Conservation (phyloP, 2,888 invertebrate species). For the Dryadula phaetusa region DNA sequence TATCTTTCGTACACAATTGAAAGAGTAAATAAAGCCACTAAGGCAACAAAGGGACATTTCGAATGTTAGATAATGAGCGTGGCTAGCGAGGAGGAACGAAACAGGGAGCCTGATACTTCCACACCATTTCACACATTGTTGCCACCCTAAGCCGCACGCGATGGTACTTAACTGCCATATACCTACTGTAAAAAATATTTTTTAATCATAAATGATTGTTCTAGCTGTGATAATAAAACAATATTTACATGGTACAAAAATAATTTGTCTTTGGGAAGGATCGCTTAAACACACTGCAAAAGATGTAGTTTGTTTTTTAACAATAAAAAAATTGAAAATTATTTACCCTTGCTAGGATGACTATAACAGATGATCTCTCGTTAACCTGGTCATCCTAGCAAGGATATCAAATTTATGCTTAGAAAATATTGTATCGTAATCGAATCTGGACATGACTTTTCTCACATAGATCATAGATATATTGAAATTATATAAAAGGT, state of each 20-base stretch:
- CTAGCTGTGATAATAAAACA: neutral
- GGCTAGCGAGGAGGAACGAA: slow-evolving; percentile 77
- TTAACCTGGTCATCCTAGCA: too few species aligned
- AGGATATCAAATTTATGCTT: too few species aligned
- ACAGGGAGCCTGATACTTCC: slow-evolving; percentile 80
- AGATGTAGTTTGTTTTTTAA: too few species aligned
- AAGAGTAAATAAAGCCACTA: slow-evolving; percentile 79
- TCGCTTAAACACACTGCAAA: too few species aligned
- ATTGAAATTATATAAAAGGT: too few species aligned
- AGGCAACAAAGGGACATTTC: slow-evolving; percentile 72
- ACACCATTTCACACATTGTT: slow-evolving; percentile 79
- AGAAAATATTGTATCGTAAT: too few species aligned
- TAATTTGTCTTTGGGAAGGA: neutral
- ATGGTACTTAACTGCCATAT: slow-evolving; percentile 44
- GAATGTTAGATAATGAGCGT: slow-evolving; percentile 79
- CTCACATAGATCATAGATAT: too few species aligned
- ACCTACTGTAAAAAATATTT: slow-evolving; percentile 36
- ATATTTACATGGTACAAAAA: neutral
- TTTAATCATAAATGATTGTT: neutral
- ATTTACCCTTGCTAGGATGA: too few species aligned
- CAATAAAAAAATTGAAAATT: too few species aligned
- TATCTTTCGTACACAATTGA: slow-evolving; percentile 42
- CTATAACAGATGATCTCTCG: too few species aligned
- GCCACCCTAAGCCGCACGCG: slow-evolving; percentile 71
- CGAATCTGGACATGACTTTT: too few species aligned